Base-by-base conservation (phyloP, 2,113 vertebrate species). In the Dromaius novaehollandiae region DNA sequence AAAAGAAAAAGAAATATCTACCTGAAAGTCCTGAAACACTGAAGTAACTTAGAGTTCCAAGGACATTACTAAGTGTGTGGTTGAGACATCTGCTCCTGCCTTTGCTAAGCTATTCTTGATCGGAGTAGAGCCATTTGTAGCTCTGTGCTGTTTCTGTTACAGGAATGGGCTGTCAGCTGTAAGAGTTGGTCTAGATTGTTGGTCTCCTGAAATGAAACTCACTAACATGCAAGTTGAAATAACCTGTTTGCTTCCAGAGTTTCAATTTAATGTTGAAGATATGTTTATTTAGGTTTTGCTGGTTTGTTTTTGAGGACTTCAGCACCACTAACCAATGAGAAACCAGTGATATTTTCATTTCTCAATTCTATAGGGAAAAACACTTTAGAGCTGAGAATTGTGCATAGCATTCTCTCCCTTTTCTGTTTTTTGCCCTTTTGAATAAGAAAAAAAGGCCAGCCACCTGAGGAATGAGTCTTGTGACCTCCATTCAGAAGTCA, bases 401-500 rank as follows among this genome's bases (percentile, higher is more conserved):
- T 18, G 6, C 9, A 17, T 14, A 56, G 55, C 69, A 60, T 1
- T 0, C 18, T 65, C 48, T 13, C 44, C 68, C 3, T 60, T 91
- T 93, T 32, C 60, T 82, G 7, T 3, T 68, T 60, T 63, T 94
- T 74, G 7, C 16, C n/a, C 16, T 94, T 88, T 82, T 36, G 58
- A 80, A 32, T 66, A 63, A 66, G 78, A 73, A 19, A 38, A 19
- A 60, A 60, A 65, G 46, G 50, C 21, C 34, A 64, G 8, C 46
- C 60, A 75, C 73, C 69, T 71, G 71, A 88, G 75, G 79, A 91
- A 60, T 3, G 2, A 38, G 40, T 60, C n/a, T 38, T 77, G 48
- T 77, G 63, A 91, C 75, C 84, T 85, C 73, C 63, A 83, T 77
- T 91, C 50, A 50, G 66, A 89, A 94, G 66, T 82, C 82, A 91